These are phyloP conservation scores for Drosophila longiperda DNA, from an alignment of 2,888 invertebrate genomes.

Conservation along the genomic window DNA sequence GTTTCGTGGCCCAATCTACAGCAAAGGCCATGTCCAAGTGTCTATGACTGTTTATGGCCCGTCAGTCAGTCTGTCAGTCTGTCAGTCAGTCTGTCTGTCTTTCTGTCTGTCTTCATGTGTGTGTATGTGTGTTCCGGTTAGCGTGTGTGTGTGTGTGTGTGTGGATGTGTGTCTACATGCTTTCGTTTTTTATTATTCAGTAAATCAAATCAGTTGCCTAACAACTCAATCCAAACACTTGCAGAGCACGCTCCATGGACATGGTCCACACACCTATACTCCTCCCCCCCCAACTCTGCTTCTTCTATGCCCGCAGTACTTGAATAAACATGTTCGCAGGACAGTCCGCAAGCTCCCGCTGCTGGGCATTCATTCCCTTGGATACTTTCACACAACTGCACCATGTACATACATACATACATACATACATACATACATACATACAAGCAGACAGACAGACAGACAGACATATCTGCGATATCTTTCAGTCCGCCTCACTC, in stretches of 20 bases:
- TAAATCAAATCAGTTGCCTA: slow-evolving; percentile 81
- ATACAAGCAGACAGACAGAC: not conserved
- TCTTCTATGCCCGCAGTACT: slow-evolving; percentile 4
- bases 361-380: slow-evolving; percentile 42
- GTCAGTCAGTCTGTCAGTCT: slow-evolving; percentile 54
- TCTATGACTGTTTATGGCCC: slow-evolving; percentile 77
- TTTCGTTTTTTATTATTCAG: slow-evolving; percentile 79
- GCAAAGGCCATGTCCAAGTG: slow-evolving; percentile 69
- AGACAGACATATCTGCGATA: slow-evolving; percentile 14
- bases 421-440: not conserved
- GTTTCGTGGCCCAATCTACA: slow-evolving; percentile 52
- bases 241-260: slow-evolving; percentile 70
- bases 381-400: slow-evolving; percentile 44
- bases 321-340: slow-evolving; percentile 30
- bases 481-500: slow-evolving; percentile 34
- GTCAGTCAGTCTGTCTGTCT: slow-evolving; percentile 13
- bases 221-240: slow-evolving; percentile 81
- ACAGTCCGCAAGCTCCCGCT: slow-evolving; percentile 30
- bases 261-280: slow-evolving; percentile 42
- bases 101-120: slow-evolving; percentile 23
- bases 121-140: slow-evolving; percentile 13
- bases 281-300: not conserved
- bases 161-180: slow-evolving; percentile 48
- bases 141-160: not conserved
- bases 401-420: slow-evolving; percentile 12